These are phyloP conservation scores for Pogonophryne albipinna DNA, from an alignment of 2,797 vertebrate species.

Conservation along the genomic window DNA sequence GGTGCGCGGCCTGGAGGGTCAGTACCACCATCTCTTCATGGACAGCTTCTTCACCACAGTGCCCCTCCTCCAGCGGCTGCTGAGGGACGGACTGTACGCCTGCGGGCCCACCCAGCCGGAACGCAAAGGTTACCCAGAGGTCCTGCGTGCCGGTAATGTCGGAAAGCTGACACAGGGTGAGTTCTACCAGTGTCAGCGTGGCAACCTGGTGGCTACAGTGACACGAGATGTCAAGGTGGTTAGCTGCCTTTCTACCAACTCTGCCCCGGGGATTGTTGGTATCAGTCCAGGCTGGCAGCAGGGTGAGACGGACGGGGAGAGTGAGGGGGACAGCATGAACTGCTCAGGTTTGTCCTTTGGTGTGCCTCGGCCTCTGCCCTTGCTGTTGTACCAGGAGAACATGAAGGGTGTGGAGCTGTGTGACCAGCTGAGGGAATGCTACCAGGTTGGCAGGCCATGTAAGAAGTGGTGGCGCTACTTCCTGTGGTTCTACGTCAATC, in stretches of 20 bases:
- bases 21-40: constrained; percentile 88
- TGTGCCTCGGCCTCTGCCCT: constrained; percentile 82
- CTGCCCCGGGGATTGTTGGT: constrained; percentile 86
- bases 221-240: constrained; percentile 84
- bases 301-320: constrained; percentile 73
- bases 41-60: constrained; percentile 89
- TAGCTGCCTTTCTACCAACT: constrained; percentile 88
- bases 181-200: constrained; percentile 89
- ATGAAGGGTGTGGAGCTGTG: constrained; percentile 88
- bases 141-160: constrained; percentile 84
- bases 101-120: constrained; percentile 85
- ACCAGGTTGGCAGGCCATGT: constrained; percentile 87
- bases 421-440: constrained; percentile 89
- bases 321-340: constrained; percentile 76
- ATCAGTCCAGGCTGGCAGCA: constrained; percentile 83
- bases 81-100: constrained; percentile 83
- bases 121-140: constrained; percentile 85
- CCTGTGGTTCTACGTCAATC: constrained; percentile 89
- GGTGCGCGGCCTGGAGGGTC: constrained; percentile 85
- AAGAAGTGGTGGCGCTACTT: constrained; percentile 92
- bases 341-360: constrained; percentile 68
- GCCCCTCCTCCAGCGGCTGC: constrained; percentile 85
- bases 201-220: constrained; percentile 86
- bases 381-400: constrained; percentile 89
- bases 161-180: constrained; percentile 86